These are phyloP conservation scores for Heterodera schachtii DNA, from an alignment of 1,140 invertebrate genomes.

Conservation along the genomic window DNA sequence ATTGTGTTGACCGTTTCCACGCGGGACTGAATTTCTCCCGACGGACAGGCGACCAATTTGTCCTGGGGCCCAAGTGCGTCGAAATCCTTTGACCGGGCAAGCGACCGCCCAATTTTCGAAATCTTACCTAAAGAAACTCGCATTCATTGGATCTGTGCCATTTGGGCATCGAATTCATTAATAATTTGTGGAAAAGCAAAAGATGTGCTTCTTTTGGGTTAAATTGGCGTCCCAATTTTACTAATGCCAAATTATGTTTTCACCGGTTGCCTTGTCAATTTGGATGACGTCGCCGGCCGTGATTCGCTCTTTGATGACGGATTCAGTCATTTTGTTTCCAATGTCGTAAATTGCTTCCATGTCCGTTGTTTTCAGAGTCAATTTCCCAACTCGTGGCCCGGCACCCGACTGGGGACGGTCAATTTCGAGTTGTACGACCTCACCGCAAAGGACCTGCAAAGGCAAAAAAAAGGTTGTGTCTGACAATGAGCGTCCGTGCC, in stretches of 20 bases:
- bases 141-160: no score
- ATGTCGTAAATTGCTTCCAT: constrained; percentile 99
- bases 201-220: no score
- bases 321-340: constrained; percentile 97
- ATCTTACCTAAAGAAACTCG: constrained; percentile 77
- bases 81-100: constrained; percentile 91
- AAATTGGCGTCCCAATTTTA: no score
- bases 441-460: constrained; percentile 91
- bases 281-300: constrained; percentile 68
- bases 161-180: no score
- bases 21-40: constrained; percentile 96
- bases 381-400: constrained; percentile 84
- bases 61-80: constrained; percentile 86
- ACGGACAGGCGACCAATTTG: constrained; percentile 95
- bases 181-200: no score
- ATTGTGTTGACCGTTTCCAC: constrained; percentile 98
- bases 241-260: neutral
- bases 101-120: constrained; percentile 88
- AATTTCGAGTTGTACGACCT: constrained; percentile 95
- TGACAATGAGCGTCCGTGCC: no score
- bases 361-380: constrained; percentile 96
- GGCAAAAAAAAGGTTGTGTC: neutral
- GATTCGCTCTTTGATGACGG: constrained; percentile 91
- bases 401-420: constrained; percentile 78
- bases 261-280: constrained; percentile 63